Base-by-base conservation (phyloP, 1,140 invertebrate genomes). In the Nephila pilipes region DNA sequence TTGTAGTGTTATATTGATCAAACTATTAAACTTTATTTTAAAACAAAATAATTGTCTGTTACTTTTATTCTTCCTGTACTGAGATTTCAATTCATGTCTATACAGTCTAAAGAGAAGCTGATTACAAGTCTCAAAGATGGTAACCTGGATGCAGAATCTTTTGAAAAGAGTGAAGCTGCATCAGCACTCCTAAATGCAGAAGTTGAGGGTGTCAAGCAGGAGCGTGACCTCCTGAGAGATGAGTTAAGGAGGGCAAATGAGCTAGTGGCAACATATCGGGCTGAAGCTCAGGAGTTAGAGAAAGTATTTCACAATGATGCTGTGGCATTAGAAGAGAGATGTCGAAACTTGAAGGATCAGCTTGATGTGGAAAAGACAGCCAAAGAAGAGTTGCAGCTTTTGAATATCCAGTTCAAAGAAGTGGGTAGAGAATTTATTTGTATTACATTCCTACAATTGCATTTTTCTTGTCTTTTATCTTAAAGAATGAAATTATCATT, bases 81-180 rank as follows among this genome's bases (percentile, higher is more conserved):
- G 36, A 36, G 6, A 36, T 75, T 32, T 36, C 14, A 32, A 20
- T 75, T 18, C 32, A 32, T 18, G 32, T 75, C 29, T 87, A 94
- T 95, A 1, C 96, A 97, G 95, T 97, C 97, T 93, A 98, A 98
- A 95, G 97, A 98, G 94, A 96, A 97, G 94, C 95, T 98, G 22
- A 98, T 98, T 93, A 95, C 96, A 20, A 97, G 97, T 94, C 95
- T 98, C 20, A 96, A 96, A 94, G 96, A 96, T 93, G 95, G 95
- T 93, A 94, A 96, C 95, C 95, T 96, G 36, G 95, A 94, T 93
- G 65, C 95, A 94, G 94, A 94, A 87, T 93, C 94, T 95, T 83
- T 95, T 95, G 95, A 96, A 96, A 94, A 94, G 94, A 95, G 94
- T 94, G 95, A 94, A 94, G 95, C 94, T 75, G 92, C 46, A 94